Evolutionary conservation across 2,888 invertebrate species (phyloP), one percentile per base, ranked within the genome.

Genomic region (Aricia artaxerxes): DNA sequence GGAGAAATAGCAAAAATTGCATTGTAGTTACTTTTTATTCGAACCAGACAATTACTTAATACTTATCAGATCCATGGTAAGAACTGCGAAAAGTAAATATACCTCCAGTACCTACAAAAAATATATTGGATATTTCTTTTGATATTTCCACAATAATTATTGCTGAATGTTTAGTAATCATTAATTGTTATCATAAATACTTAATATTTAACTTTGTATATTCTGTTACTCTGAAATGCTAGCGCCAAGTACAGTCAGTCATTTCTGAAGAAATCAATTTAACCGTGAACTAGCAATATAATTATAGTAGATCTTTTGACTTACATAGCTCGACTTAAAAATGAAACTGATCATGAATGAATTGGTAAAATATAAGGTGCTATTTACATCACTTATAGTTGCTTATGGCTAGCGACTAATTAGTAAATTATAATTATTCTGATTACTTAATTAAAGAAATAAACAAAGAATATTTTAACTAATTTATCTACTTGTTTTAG

Each of bases 181-280:
- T 38, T 77, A 77, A 2, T 61, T 77, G 40, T 40, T 61, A 61
- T 77, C 2, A 60, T 60, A 11, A 77, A n/a, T 61, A 61, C n/a
- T 77, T 40, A 61, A 9, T 44, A 9, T 35, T 35, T 13, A 16
- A 24, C 49, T 49, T 13, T 16, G 73, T 44, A 11, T 11, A 75
- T 75, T 24, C 31, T 40, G 9, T 73, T 16, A 16, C 40, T 44
- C 11, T 0, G 24, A 73, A 16, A 24, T n/a, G 2, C 7, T 75
- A 57, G 13, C 11, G 1, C 11, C 16, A 16, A 4, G 57, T 57
- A 16, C 4, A 57, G 31, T 31, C 64, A 31, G 64, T 11, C 24
- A 11, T 7, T 3, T 11, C 31, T 64, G 31, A 64, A 64, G 31
- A 64, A 24, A 64, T 24, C 9, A 31, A 61, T 24, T 9, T 31